Conservation (phyloP, 2,113 vertebrate species). For the Erythrocercus mccallii region DNA sequence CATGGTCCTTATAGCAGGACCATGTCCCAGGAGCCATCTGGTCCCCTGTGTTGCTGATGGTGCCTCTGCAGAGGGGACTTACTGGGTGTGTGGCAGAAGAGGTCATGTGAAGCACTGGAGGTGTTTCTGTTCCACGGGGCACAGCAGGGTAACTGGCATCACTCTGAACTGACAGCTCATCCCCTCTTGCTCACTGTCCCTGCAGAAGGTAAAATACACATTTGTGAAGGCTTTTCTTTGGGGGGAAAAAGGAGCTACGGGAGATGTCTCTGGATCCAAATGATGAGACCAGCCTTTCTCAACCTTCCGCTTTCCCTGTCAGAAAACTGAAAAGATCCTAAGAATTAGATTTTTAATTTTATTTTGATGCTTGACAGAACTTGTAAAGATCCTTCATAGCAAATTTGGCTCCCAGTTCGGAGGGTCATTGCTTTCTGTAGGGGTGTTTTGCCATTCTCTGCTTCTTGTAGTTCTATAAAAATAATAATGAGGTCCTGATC, state of each 20-base stretch:
- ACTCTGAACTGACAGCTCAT: background rate
- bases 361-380: conserved; percentile 1
- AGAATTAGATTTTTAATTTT: background rate
- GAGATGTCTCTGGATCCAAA: background rate
- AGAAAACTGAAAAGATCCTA: background rate
- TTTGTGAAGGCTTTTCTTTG: background rate
- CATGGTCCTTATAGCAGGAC: fast-evolving
- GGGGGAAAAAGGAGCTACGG: background rate
- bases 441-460: background rate
- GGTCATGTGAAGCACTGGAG: background rate
- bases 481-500: conserved; percentile 41
- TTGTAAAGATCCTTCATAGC: background rate
- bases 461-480: conserved; percentile 26
- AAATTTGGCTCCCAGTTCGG: background rate
- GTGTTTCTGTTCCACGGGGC: background rate
- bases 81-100: background rate
- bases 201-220: background rate
- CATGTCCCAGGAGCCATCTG: background rate
- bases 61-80: background rate
- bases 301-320: background rate
- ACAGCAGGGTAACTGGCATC: fast-evolving
- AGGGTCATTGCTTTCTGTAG: conserved; percentile 10
- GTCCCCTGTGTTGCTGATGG: background rate
- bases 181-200: background rate
- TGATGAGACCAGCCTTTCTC: background rate